Evolutionary conservation across 2,888 invertebrate genomes (phyloP).

Genomic region (Acanthosepion esculentum): DNA sequence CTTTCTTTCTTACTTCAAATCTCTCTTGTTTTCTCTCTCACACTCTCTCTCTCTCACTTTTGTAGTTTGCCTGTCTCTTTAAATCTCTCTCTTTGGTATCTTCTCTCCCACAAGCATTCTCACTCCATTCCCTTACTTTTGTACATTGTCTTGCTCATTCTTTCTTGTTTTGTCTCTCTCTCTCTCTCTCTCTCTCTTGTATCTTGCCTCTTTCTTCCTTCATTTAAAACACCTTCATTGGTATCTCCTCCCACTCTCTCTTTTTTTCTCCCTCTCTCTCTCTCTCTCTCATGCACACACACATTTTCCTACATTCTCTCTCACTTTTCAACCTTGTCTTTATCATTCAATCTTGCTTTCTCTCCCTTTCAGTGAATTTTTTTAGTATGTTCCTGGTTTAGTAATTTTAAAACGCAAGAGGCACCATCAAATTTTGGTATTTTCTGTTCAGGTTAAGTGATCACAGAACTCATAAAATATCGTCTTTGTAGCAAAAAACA

Average conservation of each 20-base stretch:
- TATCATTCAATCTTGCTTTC: too few species aligned
- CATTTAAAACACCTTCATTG: too few species aligned
- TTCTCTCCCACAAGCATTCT: fast-evolving
- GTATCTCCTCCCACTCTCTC: neutral
- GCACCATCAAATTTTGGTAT: too few species aligned
- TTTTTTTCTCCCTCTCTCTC: fast-evolving
- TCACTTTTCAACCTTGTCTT: too few species aligned
- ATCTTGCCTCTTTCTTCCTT: too few species aligned
- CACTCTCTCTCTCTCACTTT: neutral
- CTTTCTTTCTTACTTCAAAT: too few species aligned
- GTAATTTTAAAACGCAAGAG: neutral
- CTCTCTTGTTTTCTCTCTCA: too few species aligned
- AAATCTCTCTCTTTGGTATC: neutral
- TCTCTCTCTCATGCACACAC: neutral
- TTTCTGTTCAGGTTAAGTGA: neutral
- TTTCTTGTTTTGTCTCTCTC: too few species aligned
- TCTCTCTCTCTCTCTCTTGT: neutral
- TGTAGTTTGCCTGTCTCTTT: too few species aligned
- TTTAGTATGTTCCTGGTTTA: neutral
- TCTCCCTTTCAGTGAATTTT: too few species aligned
- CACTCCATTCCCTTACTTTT: neutral
- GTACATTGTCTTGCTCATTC: too few species aligned
- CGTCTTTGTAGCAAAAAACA: too few species aligned
- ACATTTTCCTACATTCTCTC: neutral
- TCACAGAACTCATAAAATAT: neutral